phyloP scores from a whole-genome alignment of 64 coral and sea anemone species.

The Acropora tenuis region DNA sequence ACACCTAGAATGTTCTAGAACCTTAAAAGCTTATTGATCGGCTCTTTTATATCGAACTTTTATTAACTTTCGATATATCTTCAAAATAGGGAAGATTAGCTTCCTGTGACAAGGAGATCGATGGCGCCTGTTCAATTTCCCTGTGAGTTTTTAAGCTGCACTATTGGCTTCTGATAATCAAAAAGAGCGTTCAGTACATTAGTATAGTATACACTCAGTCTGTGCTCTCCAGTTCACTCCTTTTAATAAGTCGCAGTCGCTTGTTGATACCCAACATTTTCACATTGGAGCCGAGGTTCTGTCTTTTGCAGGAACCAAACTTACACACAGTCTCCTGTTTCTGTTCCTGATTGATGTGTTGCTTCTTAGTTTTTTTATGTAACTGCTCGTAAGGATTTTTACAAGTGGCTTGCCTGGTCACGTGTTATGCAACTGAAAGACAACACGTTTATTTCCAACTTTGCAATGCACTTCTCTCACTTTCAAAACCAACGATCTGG shows the following conservation, averaged over 20 bases:
- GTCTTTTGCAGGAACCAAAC: not conserved
- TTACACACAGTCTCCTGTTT: not conserved
- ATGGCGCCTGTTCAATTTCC: not conserved
- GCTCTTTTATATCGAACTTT: no score
- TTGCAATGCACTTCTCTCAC: no score
- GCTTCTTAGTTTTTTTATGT: no score
- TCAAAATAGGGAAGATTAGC: not conserved
- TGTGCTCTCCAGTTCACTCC: not conserved
- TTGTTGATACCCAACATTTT: conserved; percentile 9
- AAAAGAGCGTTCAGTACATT: not conserved
- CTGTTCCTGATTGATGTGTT: no score
- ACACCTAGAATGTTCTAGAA: no score
- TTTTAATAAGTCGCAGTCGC: not conserved
- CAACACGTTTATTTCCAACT: no score
- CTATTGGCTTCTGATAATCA: not conserved
- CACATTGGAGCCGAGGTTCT: not conserved
- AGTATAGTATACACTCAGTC: conserved; percentile 17
- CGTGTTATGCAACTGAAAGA: no score
- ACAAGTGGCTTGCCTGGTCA: no score
- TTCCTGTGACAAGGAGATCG: no score
- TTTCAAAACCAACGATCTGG: no score
- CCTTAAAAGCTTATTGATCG: no score
- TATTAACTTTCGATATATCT: not conserved
- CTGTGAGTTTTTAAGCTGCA: conserved; percentile 12
- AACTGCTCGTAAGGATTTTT: no score